Conservation (phyloP, 2,113 vertebrate genomes). For the Cepphus grylle region DNA sequence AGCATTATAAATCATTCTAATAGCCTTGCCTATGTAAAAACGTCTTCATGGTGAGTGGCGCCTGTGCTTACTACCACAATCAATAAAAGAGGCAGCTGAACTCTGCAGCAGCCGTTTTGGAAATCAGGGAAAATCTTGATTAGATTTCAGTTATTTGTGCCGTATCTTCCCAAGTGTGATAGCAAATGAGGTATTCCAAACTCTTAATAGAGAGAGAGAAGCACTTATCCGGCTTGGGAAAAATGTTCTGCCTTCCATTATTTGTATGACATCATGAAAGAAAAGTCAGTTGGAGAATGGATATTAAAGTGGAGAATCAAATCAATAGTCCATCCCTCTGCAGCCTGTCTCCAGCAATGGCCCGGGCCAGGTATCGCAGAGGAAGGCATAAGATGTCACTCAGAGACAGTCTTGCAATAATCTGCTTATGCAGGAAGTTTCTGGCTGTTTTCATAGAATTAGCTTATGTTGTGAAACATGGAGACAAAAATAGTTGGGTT, state of each 20-base stretch:
- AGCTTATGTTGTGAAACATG: not conserved
- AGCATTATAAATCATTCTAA: conserved; percentile 37
- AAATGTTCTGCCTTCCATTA: conserved; percentile 23
- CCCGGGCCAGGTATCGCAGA: not conserved
- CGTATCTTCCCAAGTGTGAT: not conserved
- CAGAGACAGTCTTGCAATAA: conserved; percentile 10
- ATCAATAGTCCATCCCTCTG: not conserved
- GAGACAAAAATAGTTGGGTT: not conserved
- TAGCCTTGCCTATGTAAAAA: conserved; percentile 15
- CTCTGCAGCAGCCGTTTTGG: not conserved
- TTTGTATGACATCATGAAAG: not conserved
- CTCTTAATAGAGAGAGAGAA: not conserved
- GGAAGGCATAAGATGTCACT: not conserved
- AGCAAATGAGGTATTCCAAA: not conserved
- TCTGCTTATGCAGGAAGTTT: conserved; percentile 9
- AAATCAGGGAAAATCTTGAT: conserved; percentile 35
- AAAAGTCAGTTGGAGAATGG: not conserved
- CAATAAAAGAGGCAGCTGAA: conserved; percentile 26
- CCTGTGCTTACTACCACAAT: conserved; percentile 1
- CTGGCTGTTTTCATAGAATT: conserved; percentile 32
- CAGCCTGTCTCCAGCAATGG: conserved; percentile 23
- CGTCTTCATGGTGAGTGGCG: not conserved
- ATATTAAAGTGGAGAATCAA: conserved; percentile 25
- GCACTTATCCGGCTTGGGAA: not conserved
- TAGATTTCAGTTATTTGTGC: conserved; percentile 25